Base-by-base conservation (phyloP, 2,888 invertebrate genomes). In the Lasiommata megera region DNA sequence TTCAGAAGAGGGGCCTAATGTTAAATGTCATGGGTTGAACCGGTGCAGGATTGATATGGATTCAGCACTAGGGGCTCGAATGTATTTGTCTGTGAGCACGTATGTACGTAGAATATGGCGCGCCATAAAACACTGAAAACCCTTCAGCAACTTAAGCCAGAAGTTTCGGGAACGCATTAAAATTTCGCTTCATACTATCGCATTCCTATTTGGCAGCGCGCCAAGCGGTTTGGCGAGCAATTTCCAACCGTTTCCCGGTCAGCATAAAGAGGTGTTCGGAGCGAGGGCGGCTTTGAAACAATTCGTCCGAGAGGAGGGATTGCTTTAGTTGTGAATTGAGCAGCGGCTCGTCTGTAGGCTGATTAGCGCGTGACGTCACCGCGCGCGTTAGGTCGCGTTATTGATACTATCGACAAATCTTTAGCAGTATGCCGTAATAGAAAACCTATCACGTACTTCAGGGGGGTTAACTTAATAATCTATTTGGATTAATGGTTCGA, bases 311-410 rank as follows among this genome's bases (percentile, higher is more conserved):
- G 40, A 5, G 12, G 40, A 44, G 40, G 31, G 51, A 56, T 62
- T 52, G 62, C 62, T 59, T 59, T 59, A 56, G 55, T 56, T 56
- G 36, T 40, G 41, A 61, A 58, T 61, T 46, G 54, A 59, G 50
- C 58, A 62, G 58, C 54, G 56, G 61, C 40, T 56, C 52, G 61
- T 46, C 47, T 28, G 48, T 43, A 16, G 16, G n/a, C 52, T 62
- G 62, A 60, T 62, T 60, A 60, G 56, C 59, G 60, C 57, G 47
- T 57, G 48, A 53, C 57, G 47, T 59, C 54, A 23, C 23, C 23
- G 23, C 23, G 23, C 23, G 23, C 3, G 5, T 23, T 23, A 23
- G 23, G 23, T 2, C 23, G 5, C 23, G 23, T 3, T 23, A 23
- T 23, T 23, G 23, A 23, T 23, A 23, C 5, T 23, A 23, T 23